Percentiles rank a stretch among this genome's conserved stretches.
Conservation (phyloP, 2,888 invertebrate genomes). For the Heteropelma amictum region DNA sequence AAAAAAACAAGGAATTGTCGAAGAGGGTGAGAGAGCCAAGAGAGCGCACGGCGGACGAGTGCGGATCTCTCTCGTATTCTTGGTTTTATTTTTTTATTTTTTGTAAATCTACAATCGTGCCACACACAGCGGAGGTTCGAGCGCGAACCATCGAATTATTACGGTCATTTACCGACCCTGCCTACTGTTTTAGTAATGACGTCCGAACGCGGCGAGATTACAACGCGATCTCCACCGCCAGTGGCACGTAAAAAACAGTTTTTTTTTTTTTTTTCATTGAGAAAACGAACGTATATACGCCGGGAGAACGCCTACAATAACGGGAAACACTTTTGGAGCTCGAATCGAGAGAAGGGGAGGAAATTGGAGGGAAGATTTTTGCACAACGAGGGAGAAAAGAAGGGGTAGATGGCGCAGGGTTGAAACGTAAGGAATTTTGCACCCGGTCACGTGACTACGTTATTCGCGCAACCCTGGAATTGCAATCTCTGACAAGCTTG, state of each 20-base stretch:
- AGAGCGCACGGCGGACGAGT: conserved; percentile 33
- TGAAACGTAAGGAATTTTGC: too few relatives aligned
- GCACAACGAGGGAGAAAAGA: too few relatives aligned
- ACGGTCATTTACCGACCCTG: conserved; percentile 72
- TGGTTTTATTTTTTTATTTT: conserved; percentile 47
- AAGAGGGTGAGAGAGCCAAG: conserved; percentile 16
- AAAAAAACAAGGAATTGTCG: background rate
- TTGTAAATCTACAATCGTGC: conserved; percentile 74
- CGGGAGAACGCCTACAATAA: too few relatives aligned
- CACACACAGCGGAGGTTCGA: conserved; percentile 58
- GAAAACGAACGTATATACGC: too few relatives aligned
- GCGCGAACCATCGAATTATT: conserved; percentile 70
- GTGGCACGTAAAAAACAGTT: conserved; percentile 37
- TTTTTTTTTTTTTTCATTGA: too few relatives aligned
- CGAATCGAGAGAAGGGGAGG: background rate
- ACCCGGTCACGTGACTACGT: too few relatives aligned
- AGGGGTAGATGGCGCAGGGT: too few relatives aligned
- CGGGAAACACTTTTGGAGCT: too few relatives aligned
- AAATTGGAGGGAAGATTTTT: too few relatives aligned
- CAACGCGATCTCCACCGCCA: conserved; percentile 19
- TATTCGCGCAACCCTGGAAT: too few relatives aligned
- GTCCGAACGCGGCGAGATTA: conserved; percentile 62
- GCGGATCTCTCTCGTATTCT: conserved; percentile 39
- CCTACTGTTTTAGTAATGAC: conserved; percentile 75
- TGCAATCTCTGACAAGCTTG: too few relatives aligned